Conservation (phyloP, 2,113 vertebrate genomes). For the Chrysemys picta region DNA sequence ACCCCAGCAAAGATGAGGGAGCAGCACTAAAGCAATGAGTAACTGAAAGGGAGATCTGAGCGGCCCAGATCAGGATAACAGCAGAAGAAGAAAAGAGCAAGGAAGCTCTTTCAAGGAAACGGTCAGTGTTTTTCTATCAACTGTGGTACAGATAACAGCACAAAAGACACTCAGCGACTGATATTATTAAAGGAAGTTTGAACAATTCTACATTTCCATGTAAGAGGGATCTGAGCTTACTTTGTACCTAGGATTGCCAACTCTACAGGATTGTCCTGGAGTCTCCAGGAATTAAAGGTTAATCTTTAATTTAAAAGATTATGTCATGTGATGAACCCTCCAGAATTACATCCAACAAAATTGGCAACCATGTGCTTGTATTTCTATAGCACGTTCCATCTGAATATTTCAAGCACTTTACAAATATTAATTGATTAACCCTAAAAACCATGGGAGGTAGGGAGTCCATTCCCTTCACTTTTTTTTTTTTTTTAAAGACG, state of each 20-base stretch:
- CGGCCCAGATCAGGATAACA: background rate
- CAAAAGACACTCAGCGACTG: background rate
- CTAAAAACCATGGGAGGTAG: background rate
- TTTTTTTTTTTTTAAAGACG: background rate
- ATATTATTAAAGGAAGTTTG: background rate
- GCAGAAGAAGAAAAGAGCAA: background rate
- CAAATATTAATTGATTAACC: background rate
- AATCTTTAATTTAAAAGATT: no score
- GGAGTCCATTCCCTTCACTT: background rate
- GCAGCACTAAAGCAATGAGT: background rate
- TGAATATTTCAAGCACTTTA: background rate
- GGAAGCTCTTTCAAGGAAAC: background rate
- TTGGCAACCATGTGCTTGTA: background rate
- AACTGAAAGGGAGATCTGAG: background rate
- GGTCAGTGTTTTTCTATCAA: background rate
- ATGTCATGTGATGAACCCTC: no score
- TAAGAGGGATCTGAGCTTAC: background rate
- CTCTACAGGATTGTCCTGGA: no score
- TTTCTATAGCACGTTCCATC: background rate
- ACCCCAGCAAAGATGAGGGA: background rate
- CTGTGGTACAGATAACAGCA: background rate
- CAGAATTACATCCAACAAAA: no score
- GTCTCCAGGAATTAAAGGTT: no score
- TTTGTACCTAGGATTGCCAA: background rate
- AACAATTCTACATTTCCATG: background rate